Conservation (phyloP, 2,888 invertebrate species). For the Xestoiulus laeticollis region DNA sequence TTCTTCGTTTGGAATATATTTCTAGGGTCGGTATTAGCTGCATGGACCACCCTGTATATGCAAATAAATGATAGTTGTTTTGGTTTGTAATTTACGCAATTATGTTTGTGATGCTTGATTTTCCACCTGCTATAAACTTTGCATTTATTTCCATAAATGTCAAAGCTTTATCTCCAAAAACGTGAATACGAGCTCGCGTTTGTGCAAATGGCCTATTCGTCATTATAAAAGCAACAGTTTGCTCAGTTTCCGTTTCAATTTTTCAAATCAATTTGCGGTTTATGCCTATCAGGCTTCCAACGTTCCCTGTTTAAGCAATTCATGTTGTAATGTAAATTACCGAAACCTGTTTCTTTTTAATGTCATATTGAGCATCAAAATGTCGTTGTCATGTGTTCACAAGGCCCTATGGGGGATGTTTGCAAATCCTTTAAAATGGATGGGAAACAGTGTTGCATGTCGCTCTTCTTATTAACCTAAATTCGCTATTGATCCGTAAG, state of each 20-base stretch:
- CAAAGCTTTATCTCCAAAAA: no score
- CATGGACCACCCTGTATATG: no score
- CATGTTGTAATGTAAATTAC: background rate
- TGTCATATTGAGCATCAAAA: background rate
- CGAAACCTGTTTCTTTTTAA: background rate
- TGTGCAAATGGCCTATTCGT: background rate
- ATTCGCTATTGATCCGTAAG: constrained; percentile 29
- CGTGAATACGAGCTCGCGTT: no score
- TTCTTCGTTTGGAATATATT: no score
- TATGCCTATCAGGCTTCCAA: background rate
- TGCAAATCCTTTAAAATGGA: background rate
- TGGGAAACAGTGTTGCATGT: background rate
- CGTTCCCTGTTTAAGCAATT: background rate
- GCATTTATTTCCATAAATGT: no score
- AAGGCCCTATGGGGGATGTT: background rate
- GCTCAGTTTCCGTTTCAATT: background rate
- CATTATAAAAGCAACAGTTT: background rate
- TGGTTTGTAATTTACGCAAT: no score
- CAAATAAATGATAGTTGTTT: no score
- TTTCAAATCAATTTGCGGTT: background rate
- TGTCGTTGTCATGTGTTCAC: background rate
- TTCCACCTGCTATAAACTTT: no score
- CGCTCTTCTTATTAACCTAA: background rate
- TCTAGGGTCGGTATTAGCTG: no score
- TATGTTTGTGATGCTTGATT: no score